Evolutionary conservation across 2,888 invertebrate species (phyloP), one percentile per base, ranked within the genome.

Genomic region (Mystacides longicornis): DNA sequence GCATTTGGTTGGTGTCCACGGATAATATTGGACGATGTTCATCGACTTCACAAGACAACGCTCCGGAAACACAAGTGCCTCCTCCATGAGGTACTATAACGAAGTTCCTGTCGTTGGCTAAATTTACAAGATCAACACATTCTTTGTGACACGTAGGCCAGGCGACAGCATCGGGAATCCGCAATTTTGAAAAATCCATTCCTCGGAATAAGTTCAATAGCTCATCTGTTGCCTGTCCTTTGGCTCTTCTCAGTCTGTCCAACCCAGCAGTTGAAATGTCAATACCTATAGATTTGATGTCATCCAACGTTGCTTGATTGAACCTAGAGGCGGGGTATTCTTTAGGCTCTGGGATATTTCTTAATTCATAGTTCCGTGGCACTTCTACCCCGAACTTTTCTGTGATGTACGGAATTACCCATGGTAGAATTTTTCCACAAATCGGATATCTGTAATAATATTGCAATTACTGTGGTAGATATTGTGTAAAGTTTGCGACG

Each of bases 1-100:
- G 95, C 95, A 99, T 94, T 67, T 93, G 91, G 23, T 93, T 90
- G 46, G 94, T 97, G 69, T 99, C 98, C 59, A 99, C 68, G 0
- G 88, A 89, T 37, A 95, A 79, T 59, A 99, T 95, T 63, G 89
- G 87, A 49, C 90, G 76, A 21, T 73, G 74, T 70, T 93, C 94
- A 23, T 82, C 69, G 14, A 75, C 73, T 0, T 96, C 95, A 68
- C 95, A 96, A 49, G 87, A 83, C 14, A 93, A 79, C 0, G 92
- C 87, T 1, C 91, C 89, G 0, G 94, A 91, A 0, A 96, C 96
- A 42, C 91, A 93, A 0, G 95, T 96, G 1, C 95, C 95, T 2
- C 96, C 95, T 0, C 97, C 97, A 70, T 86, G 95, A 0, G 96
- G 97, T 64, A 99, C 90, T 51, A 98, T 77, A 31, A 87, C 93